Conservation (phyloP, 1,140 invertebrate species). For the Heterodera carotae region DNA sequence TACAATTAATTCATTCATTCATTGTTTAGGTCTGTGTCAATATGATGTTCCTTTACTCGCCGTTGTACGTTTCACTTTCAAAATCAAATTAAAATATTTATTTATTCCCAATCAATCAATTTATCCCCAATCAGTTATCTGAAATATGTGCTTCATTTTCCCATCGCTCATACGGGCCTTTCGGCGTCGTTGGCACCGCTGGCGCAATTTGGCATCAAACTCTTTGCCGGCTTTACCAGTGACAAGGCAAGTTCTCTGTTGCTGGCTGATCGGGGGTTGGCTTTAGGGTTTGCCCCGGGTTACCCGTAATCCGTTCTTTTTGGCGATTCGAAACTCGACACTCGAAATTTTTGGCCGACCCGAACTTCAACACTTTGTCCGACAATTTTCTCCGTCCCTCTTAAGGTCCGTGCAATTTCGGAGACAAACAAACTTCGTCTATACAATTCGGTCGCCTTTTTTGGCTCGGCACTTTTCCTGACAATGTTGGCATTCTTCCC, state of each 20-base stretch:
- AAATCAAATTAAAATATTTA: slow-evolving; percentile 2
- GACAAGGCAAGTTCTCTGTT: slow-evolving; percentile 58
- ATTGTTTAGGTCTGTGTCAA: slow-evolving; percentile 48
- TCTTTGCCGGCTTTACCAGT: slow-evolving; percentile 52
- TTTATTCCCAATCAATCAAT: too few relatives aligned
- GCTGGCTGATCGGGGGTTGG: too few relatives aligned
- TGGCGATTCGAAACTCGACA: too few relatives aligned
- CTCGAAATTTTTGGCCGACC: too few relatives aligned
- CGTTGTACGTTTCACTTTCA: neutral
- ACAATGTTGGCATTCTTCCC: slow-evolving; percentile 58
- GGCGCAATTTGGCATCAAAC: slow-evolving; percentile 57
- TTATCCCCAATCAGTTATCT: slow-evolving; percentile 50
- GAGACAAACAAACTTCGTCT: slow-evolving; percentile 62
- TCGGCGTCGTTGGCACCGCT: slow-evolving; percentile 63
- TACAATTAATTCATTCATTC: neutral
- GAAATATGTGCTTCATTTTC: slow-evolving; percentile 56
- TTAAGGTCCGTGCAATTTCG: slow-evolving; percentile 51
- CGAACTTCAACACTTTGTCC: too few relatives aligned
- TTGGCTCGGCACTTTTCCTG: slow-evolving; percentile 52
- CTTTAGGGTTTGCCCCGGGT: too few relatives aligned
- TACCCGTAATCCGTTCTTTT: too few relatives aligned
- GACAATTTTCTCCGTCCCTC: neutral
- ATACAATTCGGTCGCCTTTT: slow-evolving; percentile 62
- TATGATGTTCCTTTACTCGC: slow-evolving; percentile 64
- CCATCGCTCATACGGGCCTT: slow-evolving; percentile 56